A percentile compares a stretch with the other conserved stretches of the same genome.
phyloP scores from a whole-genome alignment of 2,113 vertebrate species.

The Bostrychus sinensis region DNA sequence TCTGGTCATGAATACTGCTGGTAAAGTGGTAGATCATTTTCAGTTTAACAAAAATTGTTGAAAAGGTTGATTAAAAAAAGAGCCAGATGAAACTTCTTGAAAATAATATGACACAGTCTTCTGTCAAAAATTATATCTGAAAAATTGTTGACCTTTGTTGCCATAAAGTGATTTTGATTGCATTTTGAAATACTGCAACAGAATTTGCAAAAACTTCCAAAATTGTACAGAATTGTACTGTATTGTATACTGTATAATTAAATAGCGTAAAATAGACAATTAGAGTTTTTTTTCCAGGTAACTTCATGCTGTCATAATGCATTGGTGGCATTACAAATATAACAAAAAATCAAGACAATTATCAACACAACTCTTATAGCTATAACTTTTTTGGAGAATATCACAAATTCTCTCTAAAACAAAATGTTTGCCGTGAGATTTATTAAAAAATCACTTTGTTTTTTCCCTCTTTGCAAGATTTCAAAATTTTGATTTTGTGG shows the following conservation, averaged over 20 bases:
- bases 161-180: not conserved
- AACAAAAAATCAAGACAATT: not conserved
- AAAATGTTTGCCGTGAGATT: not conserved
- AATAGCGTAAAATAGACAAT: constrained; percentile 7
- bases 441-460: not conserved
- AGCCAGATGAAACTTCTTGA: no score
- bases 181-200: not conserved
- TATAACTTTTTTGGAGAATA: not conserved
- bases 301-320: not conserved
- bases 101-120: not conserved
- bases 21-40: not conserved
- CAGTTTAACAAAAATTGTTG: not conserved
- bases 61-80: not conserved
- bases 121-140: not conserved
- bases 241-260: no score
- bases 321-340: not conserved
- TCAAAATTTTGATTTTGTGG: no score
- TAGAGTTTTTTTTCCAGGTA: not conserved
- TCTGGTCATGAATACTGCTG: constrained; percentile 8
- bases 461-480: not conserved
- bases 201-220: not conserved
- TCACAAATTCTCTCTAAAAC: not conserved
- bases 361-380: no score
- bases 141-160: not conserved
- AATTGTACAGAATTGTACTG: not conserved